A percentile compares a stretch with the other conserved stretches of the same genome.
Conservation (phyloP, 2,888 invertebrate species). For the Acrocyrtus sp. region DNA sequence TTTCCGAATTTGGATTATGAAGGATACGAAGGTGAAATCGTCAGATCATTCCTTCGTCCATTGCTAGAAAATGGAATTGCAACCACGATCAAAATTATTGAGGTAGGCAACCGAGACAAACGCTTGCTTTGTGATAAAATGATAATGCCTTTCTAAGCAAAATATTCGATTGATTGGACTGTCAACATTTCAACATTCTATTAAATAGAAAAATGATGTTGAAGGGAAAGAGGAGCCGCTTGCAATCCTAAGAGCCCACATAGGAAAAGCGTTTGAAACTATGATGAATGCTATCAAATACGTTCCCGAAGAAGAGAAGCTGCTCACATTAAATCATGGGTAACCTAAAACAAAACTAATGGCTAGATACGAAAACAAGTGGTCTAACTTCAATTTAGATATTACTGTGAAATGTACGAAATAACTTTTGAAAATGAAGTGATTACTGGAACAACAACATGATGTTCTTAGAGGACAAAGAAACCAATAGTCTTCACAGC, state of each 20-base stretch:
- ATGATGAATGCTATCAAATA: not conserved
- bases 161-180: not conserved
- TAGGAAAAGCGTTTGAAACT: not conserved
- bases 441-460: constrained; percentile 44
- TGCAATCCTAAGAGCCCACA: not conserved
- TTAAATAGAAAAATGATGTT: not conserved
- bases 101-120: constrained; percentile 12
- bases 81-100: constrained; percentile 22
- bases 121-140: not conserved
- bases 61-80: constrained; percentile 3
- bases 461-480: constrained; percentile 17
- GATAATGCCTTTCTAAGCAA: not conserved
- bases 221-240: constrained; percentile 20
- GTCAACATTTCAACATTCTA: not conserved
- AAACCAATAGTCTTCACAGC: not conserved
- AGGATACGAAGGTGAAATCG: not conserved
- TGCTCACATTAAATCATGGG: no score
- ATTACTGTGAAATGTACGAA: no score
- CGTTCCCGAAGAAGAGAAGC: no score
- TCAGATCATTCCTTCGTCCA: not conserved
- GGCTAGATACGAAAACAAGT: no score
- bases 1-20: constrained; percentile 26
- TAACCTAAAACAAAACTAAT: no score
- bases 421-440: no score
- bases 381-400: no score